These are phyloP conservation scores for Ellobius talpinus DNA, from an alignment of 2,113 vertebrate genomes.

Conservation along the genomic window DNA sequence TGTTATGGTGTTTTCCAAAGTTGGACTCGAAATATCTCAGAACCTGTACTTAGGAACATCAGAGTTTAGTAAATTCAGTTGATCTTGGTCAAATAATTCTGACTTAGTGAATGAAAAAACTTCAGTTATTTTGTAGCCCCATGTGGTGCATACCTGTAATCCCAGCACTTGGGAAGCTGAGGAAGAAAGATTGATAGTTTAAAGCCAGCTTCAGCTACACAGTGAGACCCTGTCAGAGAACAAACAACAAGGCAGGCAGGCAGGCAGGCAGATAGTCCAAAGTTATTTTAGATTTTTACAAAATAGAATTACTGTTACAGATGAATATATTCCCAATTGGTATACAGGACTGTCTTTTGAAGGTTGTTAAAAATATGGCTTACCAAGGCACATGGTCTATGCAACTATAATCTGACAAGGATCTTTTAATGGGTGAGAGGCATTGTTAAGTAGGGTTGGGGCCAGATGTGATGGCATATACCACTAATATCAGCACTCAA, in stretches of 20 bases:
- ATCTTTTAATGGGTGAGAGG: neutral
- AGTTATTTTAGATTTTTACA: slow-evolving; percentile 36
- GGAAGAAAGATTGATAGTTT: neutral
- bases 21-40: slow-evolving; percentile 37
- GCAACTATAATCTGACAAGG: slow-evolving; percentile 43
- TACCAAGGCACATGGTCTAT: neutral
- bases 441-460: neutral
- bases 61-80: slow-evolving; percentile 19
- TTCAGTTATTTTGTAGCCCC: neutral
- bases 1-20: slow-evolving; percentile 52
- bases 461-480: neutral
- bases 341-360: neutral
- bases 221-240: neutral
- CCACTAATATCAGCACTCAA: neutral
- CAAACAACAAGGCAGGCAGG: neutral
- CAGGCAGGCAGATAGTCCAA: neutral
- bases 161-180: neutral
- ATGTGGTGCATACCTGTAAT: neutral
- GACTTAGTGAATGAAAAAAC: neutral
- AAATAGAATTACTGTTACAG: neutral
- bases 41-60: neutral
- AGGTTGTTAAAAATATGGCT: slow-evolving; percentile 32
- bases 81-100: slow-evolving; percentile 46
- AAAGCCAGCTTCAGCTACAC: neutral
- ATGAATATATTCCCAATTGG: neutral